A percentile compares a stretch with the other conserved stretches of the same genome.
Conservation (phyloP, 92 coral and sea anemone species). For the Virgularia gustaviana region DNA sequence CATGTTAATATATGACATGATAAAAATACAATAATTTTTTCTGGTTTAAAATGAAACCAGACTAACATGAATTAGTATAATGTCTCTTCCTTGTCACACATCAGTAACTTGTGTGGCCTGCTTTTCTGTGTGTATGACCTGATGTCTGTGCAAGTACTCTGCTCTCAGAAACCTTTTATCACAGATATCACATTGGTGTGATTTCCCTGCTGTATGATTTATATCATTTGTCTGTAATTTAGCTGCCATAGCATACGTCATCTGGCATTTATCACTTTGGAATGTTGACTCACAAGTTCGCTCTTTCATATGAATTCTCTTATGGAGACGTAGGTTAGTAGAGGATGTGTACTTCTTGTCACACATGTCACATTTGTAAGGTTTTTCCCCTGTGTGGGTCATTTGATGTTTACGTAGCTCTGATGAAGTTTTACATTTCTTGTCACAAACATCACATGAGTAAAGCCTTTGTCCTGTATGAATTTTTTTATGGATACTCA, state of each 20-base stretch:
- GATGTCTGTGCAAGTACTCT: conserved; percentile 17
- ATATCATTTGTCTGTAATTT: conserved; percentile 6
- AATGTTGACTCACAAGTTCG: no score
- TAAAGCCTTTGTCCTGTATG: conserved; percentile 14
- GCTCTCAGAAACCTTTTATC: conserved; percentile 1
- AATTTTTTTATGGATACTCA: conserved; percentile 3
- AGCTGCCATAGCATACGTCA: conserved; percentile 2
- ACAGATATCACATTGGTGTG: conserved; percentile 22
- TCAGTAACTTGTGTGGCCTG: no score
- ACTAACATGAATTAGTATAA: no score
- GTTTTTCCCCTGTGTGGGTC: no score
- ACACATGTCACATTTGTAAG: no score
- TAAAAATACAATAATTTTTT: no score
- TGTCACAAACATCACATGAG: conserved; percentile 11
- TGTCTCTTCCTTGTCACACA: no score
- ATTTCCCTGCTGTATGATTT: conserved; percentile 3
- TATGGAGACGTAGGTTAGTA: conserved; percentile 1
- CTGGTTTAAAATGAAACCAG: no score
- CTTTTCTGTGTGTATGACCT: conserved; percentile 9
- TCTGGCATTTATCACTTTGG: conserved; percentile 1
- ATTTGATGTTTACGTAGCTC: neutral
- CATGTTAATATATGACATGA: no score
- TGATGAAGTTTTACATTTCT: conserved; percentile 11
- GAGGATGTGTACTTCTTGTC: conserved; percentile 18
- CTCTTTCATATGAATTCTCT: conserved; percentile 6